Base-by-base conservation (phyloP, 2,888 invertebrate species). In the Luperina nickerlii region DNA sequence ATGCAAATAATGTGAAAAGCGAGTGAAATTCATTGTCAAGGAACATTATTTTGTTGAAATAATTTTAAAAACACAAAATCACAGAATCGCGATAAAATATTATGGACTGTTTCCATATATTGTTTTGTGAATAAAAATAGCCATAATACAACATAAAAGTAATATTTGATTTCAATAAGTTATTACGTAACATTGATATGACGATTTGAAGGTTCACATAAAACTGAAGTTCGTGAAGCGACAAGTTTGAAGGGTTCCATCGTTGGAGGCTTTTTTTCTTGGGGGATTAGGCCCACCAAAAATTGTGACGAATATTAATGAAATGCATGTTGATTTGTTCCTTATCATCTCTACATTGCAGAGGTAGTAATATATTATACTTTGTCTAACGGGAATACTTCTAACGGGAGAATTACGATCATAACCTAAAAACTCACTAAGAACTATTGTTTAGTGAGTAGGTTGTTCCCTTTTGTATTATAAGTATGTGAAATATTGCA, bases 21-120 rank as follows among this genome's bases (percentile, higher is more conserved):
- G 2, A 0, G 4, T 63, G 4, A 15, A 72, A 60, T 15, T 6
- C 32, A 57, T 48, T n/a, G 18, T 3, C 7, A 62, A 45, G 20
- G 15, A 45, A 81, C 81, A 81, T 84, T 20, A 18, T 67, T 65
- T 27, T 65, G 57, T 84, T 27, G 1, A 73, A 51, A 68, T 68
- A 9, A 18, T 75, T 60, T 74, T 0, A 11, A 11, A n/a, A 62
- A 70, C 13, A 13, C 38, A 42, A 63, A 68, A 42, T 42, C 20
- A 32, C 57, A 68, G 20, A 54, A 83, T 11, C 15, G 18, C 6
- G 7, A 32, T 73, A 63, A 72, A 71, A 60, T 42, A 63, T 32
- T 27, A 45, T n/a, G 15, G 24, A 27, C 27, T 54, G 70, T 38
- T 81, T 63, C 24, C 18, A 68, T 32, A 54, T 70, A 42, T 77